Conservation (phyloP, 2,113 vertebrate species). For the Donacobius atricapilla region DNA sequence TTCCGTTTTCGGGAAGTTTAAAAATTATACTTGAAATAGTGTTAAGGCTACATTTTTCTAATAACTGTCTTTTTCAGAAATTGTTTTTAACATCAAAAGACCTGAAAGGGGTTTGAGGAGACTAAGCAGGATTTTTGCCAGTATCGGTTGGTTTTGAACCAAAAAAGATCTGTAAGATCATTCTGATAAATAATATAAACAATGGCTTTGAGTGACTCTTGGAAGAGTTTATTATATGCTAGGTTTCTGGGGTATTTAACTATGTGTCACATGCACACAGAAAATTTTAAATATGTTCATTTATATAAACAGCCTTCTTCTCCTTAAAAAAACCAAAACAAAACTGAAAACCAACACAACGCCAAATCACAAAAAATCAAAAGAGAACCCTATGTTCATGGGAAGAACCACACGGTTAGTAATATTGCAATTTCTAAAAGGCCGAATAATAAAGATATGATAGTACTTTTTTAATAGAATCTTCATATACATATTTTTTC, state of each 20-base stretch:
- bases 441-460: background rate
- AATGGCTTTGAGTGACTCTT: background rate
- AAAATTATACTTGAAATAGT: background rate
- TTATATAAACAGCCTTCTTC: background rate
- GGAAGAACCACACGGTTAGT: background rate
- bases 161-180: background rate
- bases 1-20: background rate
- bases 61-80: background rate
- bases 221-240: background rate
- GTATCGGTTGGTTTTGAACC: background rate
- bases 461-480: background rate
- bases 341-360: fast-evolving
- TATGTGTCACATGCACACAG: background rate
- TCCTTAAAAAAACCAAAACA: background rate
- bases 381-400: background rate
- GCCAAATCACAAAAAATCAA: background rate
- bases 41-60: background rate
- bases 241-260: background rate
- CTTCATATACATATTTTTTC: background rate
- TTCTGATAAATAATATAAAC: background rate
- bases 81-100: background rate
- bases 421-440: background rate
- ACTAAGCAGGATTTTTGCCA: background rate
- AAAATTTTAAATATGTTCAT: background rate
- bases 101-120: background rate